Conservation (phyloP, 64 coral and sea anemone species). For the Actinia tenebrosa region DNA sequence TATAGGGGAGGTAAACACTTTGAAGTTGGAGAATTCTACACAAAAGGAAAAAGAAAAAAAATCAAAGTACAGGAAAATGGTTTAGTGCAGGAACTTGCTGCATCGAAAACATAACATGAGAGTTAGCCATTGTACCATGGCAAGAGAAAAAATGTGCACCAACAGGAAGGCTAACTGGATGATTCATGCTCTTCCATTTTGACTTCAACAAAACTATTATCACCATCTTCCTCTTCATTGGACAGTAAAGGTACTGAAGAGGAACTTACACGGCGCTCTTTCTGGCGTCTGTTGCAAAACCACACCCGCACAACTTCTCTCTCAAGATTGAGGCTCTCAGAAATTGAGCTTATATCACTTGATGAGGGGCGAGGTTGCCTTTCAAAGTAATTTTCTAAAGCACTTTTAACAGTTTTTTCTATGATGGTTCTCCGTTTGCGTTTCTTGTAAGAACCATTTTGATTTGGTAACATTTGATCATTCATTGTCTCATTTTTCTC, state of each 20-base stretch:
- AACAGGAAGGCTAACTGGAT: not conserved
- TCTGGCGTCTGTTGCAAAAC: constrained; percentile 78
- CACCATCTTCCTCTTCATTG: not conserved
- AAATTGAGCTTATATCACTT: constrained; percentile 32
- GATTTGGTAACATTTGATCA: constrained; percentile 3
- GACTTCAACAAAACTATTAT: not conserved
- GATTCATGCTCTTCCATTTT: not conserved
- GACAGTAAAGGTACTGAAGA: not conserved
- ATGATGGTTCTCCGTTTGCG: constrained; percentile 62
- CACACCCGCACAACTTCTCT: constrained; percentile 72
- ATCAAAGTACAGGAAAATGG: too few relatives aligned
- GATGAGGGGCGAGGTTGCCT: constrained; percentile 39
- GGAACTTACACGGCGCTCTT: constrained; percentile 36
- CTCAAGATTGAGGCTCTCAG: constrained; percentile 43
- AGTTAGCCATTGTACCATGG: too few relatives aligned
- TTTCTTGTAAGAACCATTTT: constrained; percentile 31
- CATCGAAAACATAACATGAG: too few relatives aligned
- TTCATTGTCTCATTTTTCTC: not conserved
- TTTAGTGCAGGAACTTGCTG: too few relatives aligned
- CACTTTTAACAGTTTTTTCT: constrained; percentile 41
- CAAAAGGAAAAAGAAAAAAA: too few relatives aligned
- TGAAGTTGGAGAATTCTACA: too few relatives aligned
- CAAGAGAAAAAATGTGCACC: too few relatives aligned
- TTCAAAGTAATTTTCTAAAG: constrained; percentile 47
- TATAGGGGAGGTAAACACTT: too few relatives aligned